Evolutionary conservation across 2,888 invertebrate genomes (phyloP), one percentile per base, ranked within the genome.

Genomic region (Platypus cylindrus): DNA sequence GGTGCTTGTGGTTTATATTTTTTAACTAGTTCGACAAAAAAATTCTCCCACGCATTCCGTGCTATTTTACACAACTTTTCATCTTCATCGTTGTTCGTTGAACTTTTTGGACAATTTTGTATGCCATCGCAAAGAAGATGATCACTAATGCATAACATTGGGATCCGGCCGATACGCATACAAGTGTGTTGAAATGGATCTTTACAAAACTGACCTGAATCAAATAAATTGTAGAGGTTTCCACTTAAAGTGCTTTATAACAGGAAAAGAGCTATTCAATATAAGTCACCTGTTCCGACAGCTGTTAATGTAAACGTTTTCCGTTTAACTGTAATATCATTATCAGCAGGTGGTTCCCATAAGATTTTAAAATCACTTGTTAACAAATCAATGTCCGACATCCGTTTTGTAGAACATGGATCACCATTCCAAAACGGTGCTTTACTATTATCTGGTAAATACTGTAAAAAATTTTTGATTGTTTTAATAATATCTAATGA

Each of bases 61-160:
- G 38, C 43, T n/a, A 40, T 43, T 22, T 49, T 51, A 46, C 61
- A 61, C 16, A 58, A 38, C 17, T 44, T 43, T n/a, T 50, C 49
- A 31, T 59, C 55, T 47, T 62, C 60, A 43, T 62, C 62, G 34
- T 51, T 55, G 20, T 43, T 50, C 13, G 48, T 71, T 38, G 72
- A 73, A 3, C 73, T 74, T 1, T 70, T 70, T 0, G 78, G 76
- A 45, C 78, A 78, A 52, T 78, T 75, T 2, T 67, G 62, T 14
- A 74, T 67, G 7, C 76, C 76, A 46, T 78, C 78, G 54, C 78
- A 78, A 12, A 73, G 66, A 43, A 78, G 60, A 48, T 72, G 70
- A 31, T 72, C 70, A 1, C 77, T 73, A 34, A 78, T 68, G 58
- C 78, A 78, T 27, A 77, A 63, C 43, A 53, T 38, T 2, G 60